Evolutionary conservation across 1,140 invertebrate genomes (phyloP), one percentile per base, ranked within the genome.

Genomic region (Colletes gigas): DNA sequence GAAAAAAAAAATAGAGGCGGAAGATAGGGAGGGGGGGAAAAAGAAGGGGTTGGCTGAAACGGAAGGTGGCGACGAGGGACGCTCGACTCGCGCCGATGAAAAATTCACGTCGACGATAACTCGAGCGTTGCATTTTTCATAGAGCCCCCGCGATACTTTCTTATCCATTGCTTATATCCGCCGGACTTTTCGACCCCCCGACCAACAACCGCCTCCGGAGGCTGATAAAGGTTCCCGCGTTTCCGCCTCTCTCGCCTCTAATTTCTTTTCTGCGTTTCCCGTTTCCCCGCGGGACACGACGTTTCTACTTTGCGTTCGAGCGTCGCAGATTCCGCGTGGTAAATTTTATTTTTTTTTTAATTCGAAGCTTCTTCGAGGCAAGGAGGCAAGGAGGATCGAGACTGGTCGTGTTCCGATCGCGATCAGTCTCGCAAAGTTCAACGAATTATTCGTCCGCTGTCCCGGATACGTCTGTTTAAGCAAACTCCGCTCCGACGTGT

Each of bases 51-150:
- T 14, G 41, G 44, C 39, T 30, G 21, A 62, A 60, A 41, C 47
- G 62, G 50, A 69, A 30, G 72, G 21, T 19, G 47, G 15, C 8
- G 70, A 55, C 21, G 57, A 69, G 30, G 60, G 77, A 55, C 17
- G 69, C 69, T 87, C 83, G 78, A 82, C 77, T 87, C 75, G 80
- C 77, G 74, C 75, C 88, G 88, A 92, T 93, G 91, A 93, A 93
- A 93, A 93, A 92, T 93, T 92, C 91, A 93, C 88, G 82, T 84
- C 87, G 85, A 86, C 90, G 90, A 92, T 92, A 92, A 92, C 90
- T 90, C 87, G 89, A 82, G 86, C 88, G 87, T 88, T 92, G 91
- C 90, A 93, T 93, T 92, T 93, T 93, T 93, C 91, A 93, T 92
- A 89, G 83, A 83, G 71, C 78, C 30, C 30, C 30, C 88, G 81